A percentile compares a stretch with the other conserved stretches of the same genome.
phyloP scores from a whole-genome alignment of 1,140 invertebrate species.

The Macrobrachium rosenbergii region DNA sequence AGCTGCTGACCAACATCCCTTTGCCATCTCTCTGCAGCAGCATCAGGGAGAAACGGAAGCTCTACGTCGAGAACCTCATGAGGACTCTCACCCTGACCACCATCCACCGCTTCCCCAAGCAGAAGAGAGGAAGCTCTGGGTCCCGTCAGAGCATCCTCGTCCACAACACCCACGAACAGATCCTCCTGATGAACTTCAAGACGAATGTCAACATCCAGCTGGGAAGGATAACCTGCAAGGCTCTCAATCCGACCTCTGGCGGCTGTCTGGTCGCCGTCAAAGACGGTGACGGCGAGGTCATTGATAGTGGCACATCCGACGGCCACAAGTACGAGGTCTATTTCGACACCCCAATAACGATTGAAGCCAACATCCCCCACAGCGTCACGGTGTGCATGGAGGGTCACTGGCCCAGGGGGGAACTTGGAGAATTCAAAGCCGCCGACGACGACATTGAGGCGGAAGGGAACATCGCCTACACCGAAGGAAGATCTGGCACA shows the following conservation, averaged over 20 bases:
- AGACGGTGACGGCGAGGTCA: constrained; percentile 29
- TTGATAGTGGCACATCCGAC: constrained; percentile 32
- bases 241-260: constrained; percentile 38
- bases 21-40: constrained; percentile 38
- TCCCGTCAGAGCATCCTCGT: constrained; percentile 37
- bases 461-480: constrained; percentile 42
- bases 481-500: constrained; percentile 35
- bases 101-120: neutral
- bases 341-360: constrained; percentile 29
- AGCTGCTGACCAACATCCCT: constrained; percentile 22
- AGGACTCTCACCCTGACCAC: constrained; percentile 21
- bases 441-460: constrained; percentile 23
- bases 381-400: constrained; percentile 53
- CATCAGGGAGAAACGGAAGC: constrained; percentile 33
- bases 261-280: constrained; percentile 32
- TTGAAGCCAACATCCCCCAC: constrained; percentile 20
- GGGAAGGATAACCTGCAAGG: constrained; percentile 39
- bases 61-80: constrained; percentile 39
- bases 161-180: constrained; percentile 42
- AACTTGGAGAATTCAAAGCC: constrained; percentile 48
- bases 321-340: neutral
- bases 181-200: constrained; percentile 46
- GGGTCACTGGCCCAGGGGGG: constrained; percentile 55
- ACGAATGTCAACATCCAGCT: constrained; percentile 25
- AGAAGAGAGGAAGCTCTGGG: constrained; percentile 35